Evolutionary conservation across 2,113 vertebrate species (phyloP), one percentile per base, ranked within the genome.

Genomic region (Podocnemis expansa): DNA sequence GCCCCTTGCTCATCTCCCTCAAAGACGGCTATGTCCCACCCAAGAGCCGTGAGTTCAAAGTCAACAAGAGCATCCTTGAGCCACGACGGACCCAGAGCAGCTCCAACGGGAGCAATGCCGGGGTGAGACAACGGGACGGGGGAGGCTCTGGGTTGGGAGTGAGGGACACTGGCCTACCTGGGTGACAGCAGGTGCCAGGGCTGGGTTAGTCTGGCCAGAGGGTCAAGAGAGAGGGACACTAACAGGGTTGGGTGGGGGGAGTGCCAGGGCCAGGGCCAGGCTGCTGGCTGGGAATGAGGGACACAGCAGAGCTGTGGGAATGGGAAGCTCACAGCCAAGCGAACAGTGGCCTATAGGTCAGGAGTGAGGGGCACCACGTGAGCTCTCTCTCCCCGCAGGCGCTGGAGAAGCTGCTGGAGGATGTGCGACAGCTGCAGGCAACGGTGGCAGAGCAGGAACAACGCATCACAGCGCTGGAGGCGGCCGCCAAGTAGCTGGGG

Each of bases 31-130:
- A 99, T 2, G 95, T 91, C 38, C 94, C 98, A 7, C 98, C 98
- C 78, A 99, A 99, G 93, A 93, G 98, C 94, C 98, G 98, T 56
- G 99, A 99, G 97, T 98, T 99, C 94, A 99, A 99, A 96, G 98
- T 99, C 93, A 98, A 98, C 96, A 98, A 99, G 97, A 99, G 97
- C 90, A 98, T 99, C 94, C 96, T 99, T 94, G 98, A 95, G 0
- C 97, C 96, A 16, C 96, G 94, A 75, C 97, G 73, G 95, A 85
- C 81, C 96, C 91, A 94, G 47, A 34, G 90, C 96, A 1, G 10
- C 91, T 9, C 58, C 55, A 8, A 89, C 88, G 58, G 1, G 96
- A 82, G 24, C 90, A 6, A 82, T 93, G 91, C 41, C 73, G 94
- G 76, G 98, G 94, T 41, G 96, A 93, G 84, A 82, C 2, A 29